Conservation (phyloP, 1,140 invertebrate species). For the Yoshiicerus persimilis region DNA sequence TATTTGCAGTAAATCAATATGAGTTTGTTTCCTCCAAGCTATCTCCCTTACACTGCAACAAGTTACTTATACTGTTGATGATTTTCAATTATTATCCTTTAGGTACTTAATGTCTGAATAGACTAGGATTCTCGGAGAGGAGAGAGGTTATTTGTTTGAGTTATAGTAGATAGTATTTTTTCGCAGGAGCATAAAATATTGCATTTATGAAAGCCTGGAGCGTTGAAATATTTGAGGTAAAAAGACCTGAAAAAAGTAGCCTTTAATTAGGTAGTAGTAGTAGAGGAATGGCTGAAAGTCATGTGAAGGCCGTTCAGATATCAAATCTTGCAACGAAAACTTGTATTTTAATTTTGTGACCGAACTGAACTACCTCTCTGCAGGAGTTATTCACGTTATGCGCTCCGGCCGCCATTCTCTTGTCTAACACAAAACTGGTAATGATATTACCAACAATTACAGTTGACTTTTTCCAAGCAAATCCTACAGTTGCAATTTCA, state of each 20-base stretch:
- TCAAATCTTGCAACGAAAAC: not conserved
- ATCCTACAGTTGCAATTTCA: no score
- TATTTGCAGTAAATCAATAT: not conserved
- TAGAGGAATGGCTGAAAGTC: not conserved
- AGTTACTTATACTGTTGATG: no score
- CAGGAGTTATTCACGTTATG: not conserved
- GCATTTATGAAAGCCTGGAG: not conserved
- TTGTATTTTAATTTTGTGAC: not conserved
- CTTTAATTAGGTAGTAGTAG: not conserved
- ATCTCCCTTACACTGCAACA: no score
- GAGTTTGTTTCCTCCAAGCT: no score
- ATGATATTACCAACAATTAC: no score
- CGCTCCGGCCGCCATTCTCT: not conserved
- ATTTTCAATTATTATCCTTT: no score
- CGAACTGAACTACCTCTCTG: not conserved
- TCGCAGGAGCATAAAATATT: no score
- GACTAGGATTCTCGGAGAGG: no score
- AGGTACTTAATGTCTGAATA: no score
- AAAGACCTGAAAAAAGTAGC: not conserved
- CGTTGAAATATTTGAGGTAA: not conserved
- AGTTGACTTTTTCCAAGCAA: no score
- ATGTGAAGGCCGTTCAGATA: not conserved
- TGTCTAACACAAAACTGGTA: not conserved
- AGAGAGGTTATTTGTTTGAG: no score
- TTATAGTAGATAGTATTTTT: not conserved